Evolutionary conservation across 2,888 invertebrate genomes (phyloP), one percentile per base, ranked within the genome.

Genomic region (Pedicia rivosa): DNA sequence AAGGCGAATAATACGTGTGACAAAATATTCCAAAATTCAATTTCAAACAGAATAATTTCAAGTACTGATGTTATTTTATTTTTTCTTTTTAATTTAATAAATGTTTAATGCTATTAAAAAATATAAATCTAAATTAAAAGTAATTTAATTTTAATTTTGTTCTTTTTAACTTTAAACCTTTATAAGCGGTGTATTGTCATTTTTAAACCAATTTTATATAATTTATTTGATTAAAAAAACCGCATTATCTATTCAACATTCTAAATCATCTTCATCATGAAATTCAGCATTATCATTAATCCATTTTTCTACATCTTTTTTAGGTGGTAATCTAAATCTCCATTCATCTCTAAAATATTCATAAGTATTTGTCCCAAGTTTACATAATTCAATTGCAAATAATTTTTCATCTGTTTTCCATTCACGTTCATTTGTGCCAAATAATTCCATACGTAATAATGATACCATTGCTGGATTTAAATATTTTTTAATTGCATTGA

Each of bases 361-460:
- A 40, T 55, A 61, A 5, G 56, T 46, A 1, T 45, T 37, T 12
- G 55, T 53, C 5, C 61, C 59, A 8, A 59, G 43, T 13, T 48
- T 49, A 16, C 58, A 38, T 6, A 61, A 34, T 32, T 61, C 60
- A 8, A 48, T 43, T 2, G 54, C 45, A 17, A 52, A 50, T 3
- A 48, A 48, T n/a, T 49, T 52, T 42, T 61, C 61, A 40, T 61
- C 61, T 0, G 46, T 40, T 40, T 55, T 55, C 55, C 57, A 61
- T 10, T 44, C 42, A 5, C 61, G 52, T 7, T 60, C 60, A 0
- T 50, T 44, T 17, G 45, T 48, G 0, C 56, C 56, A 42, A 60
- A 61, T 52, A 61, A 54, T 49, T 61, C 61, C 56, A 61, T 59
- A 7, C 61, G 53, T 4, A 61, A 44, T n/a, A 61, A 40, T 1